Base-by-base conservation (phyloP, 2,797 vertebrate genomes). In the Macropodus opercularis region DNA sequence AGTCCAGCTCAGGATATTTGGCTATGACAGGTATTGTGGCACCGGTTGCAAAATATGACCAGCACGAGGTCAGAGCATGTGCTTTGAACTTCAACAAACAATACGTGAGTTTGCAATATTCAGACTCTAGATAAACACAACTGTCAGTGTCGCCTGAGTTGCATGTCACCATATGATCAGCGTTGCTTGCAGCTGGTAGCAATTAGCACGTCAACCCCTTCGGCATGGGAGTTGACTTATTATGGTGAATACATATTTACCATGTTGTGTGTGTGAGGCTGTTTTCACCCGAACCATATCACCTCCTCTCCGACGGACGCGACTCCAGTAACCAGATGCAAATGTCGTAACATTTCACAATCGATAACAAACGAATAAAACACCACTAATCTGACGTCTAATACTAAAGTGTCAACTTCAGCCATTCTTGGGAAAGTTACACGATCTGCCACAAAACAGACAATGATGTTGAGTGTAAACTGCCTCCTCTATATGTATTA, bases 201-300 rank as follows among this genome's bases (percentile, higher is more conserved):
- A 64, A 76, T 86, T 79, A 81, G 56, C 18, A 50, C 49, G 80
- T 74, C 81, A 69, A 35, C 68, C 58, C 55, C 21, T 63, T 42
- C 57, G 69, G 60, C 17, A 15, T 77, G 62, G 55, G 72, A 83
- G 73, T 57, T 67, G 69, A 75, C 77, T 62, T 69, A 66, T 77
- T 75, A 77, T 68, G 65, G 63, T 63, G 77, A 87, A 81, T 80
- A 75, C 67, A 83, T 83, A 81, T 81, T 82, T 74, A 51, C 58
- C 12, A 27, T 77, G 51, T 76, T 84, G 63, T 75, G 64, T 69
- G 64, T 69, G 69, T 31, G 55, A 64, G 53, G 63, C 51, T 41
- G 50, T 55, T 76, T 63, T 65, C 50, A 59, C 50, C 66, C 72
- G 47, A 68, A 59, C 17, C 8, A 21, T 69, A 27, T 14, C 52